A percentile compares a stretch with the other conserved stretches of the same genome.
These are phyloP conservation scores for Gymnoscopelus microlampas DNA, from an alignment of 2,797 vertebrate species.

Conservation along the genomic window DNA sequence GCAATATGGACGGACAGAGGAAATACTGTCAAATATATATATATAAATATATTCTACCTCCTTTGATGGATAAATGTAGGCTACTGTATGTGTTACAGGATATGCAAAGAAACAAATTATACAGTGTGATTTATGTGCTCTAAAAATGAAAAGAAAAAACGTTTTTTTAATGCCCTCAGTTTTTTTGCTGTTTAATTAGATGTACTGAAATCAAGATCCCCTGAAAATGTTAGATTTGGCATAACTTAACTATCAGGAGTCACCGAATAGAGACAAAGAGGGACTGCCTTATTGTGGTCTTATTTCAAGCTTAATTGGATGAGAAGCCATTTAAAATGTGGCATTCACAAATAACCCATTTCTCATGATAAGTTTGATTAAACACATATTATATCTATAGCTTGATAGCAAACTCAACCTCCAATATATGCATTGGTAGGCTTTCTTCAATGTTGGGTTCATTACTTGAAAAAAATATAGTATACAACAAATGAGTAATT, in stretches of 20 bases:
- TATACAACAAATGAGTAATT: too few species aligned
- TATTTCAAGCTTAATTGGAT: conserved; percentile 45
- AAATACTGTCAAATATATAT: not conserved
- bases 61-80: too few species aligned
- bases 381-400: not conserved
- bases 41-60: too few species aligned
- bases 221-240: conserved; percentile 64
- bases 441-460: too few species aligned
- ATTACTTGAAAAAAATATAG: too few species aligned
- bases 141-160: too few species aligned
- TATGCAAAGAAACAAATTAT: too few species aligned
- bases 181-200: conserved; percentile 39
- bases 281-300: conserved; percentile 48
- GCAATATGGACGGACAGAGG: not conserved
- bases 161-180: too few species aligned
- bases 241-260: conserved; percentile 58
- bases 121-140: too few species aligned
- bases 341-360: conserved; percentile 49
- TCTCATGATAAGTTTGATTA: conserved; percentile 7
- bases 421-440: too few species aligned
- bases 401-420: conserved; percentile 8
- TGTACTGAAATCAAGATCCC: conserved; percentile 57
- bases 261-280: conserved; percentile 55
- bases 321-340: conserved; percentile 37
- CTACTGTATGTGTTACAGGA: too few species aligned